These are phyloP conservation scores for Anastrepha ludens DNA, from an alignment of 1,140 invertebrate genomes.

Conservation along the genomic window DNA sequence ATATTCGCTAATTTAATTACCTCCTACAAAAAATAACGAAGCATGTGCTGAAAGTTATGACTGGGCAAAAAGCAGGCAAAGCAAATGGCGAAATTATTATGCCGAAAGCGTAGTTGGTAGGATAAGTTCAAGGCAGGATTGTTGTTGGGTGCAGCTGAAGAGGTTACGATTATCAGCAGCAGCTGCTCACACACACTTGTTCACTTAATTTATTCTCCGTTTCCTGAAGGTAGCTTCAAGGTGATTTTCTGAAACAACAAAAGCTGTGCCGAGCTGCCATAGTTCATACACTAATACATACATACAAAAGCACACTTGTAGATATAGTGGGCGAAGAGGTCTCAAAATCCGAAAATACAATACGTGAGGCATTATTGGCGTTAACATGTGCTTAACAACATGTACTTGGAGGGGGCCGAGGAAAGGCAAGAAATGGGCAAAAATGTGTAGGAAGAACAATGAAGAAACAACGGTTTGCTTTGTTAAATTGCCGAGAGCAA, in stretches of 20 bases:
- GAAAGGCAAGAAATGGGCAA: not conserved
- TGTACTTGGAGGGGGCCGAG: not conserved
- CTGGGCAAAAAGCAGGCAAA: not conserved
- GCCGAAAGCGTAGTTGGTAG: constrained; percentile 12
- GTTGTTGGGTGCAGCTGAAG: not conserved
- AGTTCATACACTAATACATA: not conserved
- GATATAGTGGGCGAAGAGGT: not conserved
- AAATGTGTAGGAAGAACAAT: not conserved
- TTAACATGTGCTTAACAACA: constrained; percentile 3
- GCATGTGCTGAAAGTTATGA: not conserved
- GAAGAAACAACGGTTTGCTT: not conserved
- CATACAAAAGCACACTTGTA: not conserved
- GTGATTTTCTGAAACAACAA: not conserved
- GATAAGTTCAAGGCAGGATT: not conserved
- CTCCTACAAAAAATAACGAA: not conserved
- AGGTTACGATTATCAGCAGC: not conserved
- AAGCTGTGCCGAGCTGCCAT: not conserved
- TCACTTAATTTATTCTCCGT: constrained; percentile 21
- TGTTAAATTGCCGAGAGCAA: constrained; percentile 23
- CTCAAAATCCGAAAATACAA: not conserved
- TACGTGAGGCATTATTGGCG: constrained; percentile 1
- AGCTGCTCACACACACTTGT: not conserved
- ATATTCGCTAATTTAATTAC: constrained; percentile 36
- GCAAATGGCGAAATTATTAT: constrained; percentile 20
- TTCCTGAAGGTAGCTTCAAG: not conserved